Evolutionary conservation across 2,797 vertebrate species (phyloP).

Genomic region (Sarcoramphus papa): DNA sequence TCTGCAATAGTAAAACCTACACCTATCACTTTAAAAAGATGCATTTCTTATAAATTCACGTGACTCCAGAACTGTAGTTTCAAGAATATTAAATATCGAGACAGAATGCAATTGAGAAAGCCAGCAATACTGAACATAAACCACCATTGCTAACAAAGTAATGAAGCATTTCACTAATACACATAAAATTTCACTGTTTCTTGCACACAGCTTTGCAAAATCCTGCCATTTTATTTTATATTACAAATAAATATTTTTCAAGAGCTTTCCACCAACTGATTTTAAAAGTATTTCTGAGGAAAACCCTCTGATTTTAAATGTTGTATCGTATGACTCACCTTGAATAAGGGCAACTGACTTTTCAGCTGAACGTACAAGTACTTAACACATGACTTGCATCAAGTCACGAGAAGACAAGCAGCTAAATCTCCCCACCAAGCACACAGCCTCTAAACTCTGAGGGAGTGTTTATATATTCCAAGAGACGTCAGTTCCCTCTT

Average conservation of each 20-base stretch:
- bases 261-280: background rate
- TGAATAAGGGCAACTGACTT: conserved; percentile 7
- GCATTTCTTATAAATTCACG: background rate
- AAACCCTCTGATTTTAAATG: background rate
- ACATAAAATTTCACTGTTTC: background rate
- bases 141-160: background rate
- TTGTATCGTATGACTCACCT: conserved; percentile 60
- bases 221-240: background rate
- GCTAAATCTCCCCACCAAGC: conserved; percentile 32
- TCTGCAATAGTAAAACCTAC: background rate
- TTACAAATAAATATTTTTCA: background rate
- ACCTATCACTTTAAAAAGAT: background rate
- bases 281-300: background rate
- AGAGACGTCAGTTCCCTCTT: conserved; percentile 46
- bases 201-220: background rate
- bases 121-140: background rate
- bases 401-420: conserved; percentile 24
- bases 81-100: background rate
- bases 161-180: background rate
- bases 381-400: conserved; percentile 45
- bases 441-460: conserved; percentile 1
- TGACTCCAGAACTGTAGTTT: background rate
- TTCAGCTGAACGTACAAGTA: conserved; percentile 21
- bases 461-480: conserved; percentile 67
- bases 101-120: background rate